A percentile compares a stretch with the other conserved stretches of the same genome.
Conservation (phyloP, 2,113 vertebrate genomes). For the Boulengeromyrus knoepffleri region DNA sequence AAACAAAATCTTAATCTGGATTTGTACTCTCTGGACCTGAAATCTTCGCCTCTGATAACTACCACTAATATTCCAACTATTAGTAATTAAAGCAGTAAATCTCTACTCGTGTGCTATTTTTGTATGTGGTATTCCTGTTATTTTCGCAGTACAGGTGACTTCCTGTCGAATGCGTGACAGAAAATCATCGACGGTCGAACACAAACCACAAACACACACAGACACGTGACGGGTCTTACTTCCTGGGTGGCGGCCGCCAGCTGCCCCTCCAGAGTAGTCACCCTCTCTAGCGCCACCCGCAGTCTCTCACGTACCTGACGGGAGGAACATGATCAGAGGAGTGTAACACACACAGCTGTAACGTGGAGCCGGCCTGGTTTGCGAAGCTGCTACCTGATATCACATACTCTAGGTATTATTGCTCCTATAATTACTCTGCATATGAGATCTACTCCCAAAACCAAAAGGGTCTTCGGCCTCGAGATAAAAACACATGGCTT, state of each 20-base stretch:
- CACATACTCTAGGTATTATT: neutral
- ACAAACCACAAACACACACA: slow-evolving; percentile 25
- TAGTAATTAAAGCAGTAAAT: neutral
- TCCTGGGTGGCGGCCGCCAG: slow-evolving; percentile 76
- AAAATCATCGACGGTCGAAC: neutral
- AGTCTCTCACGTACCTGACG: slow-evolving; percentile 84
- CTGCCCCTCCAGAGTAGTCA: slow-evolving; percentile 83
- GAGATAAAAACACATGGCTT: neutral
- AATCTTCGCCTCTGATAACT: neutral
- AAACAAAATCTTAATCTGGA: too few relatives aligned
- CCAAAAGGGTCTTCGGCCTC: neutral
- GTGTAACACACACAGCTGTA: neutral
- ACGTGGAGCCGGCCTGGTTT: neutral
- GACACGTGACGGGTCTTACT: slow-evolving; percentile 51
- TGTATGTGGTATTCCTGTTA: neutral
- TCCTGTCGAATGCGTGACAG: neutral
- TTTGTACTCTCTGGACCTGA: too few relatives aligned
- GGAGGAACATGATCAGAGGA: slow-evolving; percentile 10
- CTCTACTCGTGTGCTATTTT: neutral
- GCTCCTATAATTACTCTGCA: neutral
- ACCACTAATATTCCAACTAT: too few relatives aligned
- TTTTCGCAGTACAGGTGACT: neutral
- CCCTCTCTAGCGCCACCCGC: slow-evolving; percentile 81
- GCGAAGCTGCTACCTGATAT: neutral
- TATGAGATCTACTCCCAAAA: neutral